Evolutionary conservation across 2,113 vertebrate species (phyloP), one percentile per base, ranked within the genome.

Genomic region (Ivindomyrus marchei): DNA sequence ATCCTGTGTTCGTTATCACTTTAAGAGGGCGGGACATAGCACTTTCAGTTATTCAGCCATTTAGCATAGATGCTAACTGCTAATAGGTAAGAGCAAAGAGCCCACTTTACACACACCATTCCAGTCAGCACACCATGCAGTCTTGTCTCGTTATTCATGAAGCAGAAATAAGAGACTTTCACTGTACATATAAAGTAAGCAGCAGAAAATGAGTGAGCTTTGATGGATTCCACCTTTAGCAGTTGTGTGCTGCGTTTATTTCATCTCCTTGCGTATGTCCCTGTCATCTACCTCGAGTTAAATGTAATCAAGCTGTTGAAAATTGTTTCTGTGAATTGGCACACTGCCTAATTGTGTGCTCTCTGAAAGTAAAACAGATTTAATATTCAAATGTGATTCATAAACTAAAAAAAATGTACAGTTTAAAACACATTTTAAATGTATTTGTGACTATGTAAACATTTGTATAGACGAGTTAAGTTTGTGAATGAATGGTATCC

Each of bases 311-410:
- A 39, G 70, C 31, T 39, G 31, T 6, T 77, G 70, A 39, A 80
- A 80, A 80, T 77, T 77, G 70, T 39, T 77, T 77, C 70, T 77
- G 39, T 77, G 70, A 77, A 77, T 80, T 80, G 31, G 74, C 70
- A 39, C 39, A 17, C 70, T 39, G 70, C 70, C 70, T 77, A 77
- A 77, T 17, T 77, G 31, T 77, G 70, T 17, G 70, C 31, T 77
- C 36, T 17, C 74, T 42, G 13, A 80, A 19, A 80, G 74, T 80
- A 80, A 80, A 80, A 42, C 74, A 80, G 13, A 80, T 42, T 80
- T 80, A 80, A 80, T 42, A 80, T 80, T 39, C 36, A 80, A 42
- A 80, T 8, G 31, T 80, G 74, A 42, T 80, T 13, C 4, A 2
- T 80, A 19, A 80, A 80, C 2, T 80, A 39, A 42, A 80, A 70